Conservation (phyloP, 2,888 invertebrate genomes). For the Sminthurides aquaticus region DNA sequence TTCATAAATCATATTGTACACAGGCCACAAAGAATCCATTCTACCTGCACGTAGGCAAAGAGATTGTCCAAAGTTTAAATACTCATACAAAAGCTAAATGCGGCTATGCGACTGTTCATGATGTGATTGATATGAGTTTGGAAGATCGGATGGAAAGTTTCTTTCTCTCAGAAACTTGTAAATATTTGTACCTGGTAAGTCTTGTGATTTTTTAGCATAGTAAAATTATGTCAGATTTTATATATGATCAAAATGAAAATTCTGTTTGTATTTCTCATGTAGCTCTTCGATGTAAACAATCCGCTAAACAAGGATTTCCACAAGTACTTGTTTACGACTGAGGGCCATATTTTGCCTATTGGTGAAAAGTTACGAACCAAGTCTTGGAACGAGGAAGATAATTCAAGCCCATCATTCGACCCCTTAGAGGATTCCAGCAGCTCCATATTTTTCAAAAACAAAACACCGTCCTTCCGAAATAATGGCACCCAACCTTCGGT, state of each 20-base stretch:
- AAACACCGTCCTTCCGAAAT: slow-evolving; percentile 24
- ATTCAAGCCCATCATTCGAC: slow-evolving; percentile 22
- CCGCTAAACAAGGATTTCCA: slow-evolving; percentile 53
- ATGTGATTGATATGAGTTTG: slow-evolving; percentile 54
- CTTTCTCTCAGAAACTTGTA: slow-evolving; percentile 59
- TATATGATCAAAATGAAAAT: background rate
- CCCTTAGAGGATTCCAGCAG: slow-evolving; percentile 21
- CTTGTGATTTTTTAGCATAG: background rate
- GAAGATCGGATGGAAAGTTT: slow-evolving; percentile 62
- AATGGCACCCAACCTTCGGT: slow-evolving; percentile 44
- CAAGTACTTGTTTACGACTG: slow-evolving; percentile 55
- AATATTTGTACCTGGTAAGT: slow-evolving; percentile 57
- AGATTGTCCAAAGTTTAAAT: slow-evolving; percentile 53
- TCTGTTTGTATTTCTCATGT: slow-evolving; percentile 25
- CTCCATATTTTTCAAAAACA: slow-evolving; percentile 35
- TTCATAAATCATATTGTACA: slow-evolving; percentile 11
- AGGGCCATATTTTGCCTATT: slow-evolving; percentile 55
- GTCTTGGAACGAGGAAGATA: slow-evolving; percentile 40
- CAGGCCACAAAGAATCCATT: slow-evolving; percentile 58
- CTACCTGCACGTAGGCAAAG: slow-evolving; percentile 57
- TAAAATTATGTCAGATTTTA: background rate
- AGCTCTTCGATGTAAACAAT: slow-evolving; percentile 58
- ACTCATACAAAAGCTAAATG: slow-evolving; percentile 53
- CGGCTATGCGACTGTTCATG: slow-evolving; percentile 59
- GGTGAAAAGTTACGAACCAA: slow-evolving; percentile 43